Evolutionary conservation across 2,797 vertebrate genomes (phyloP).

Genomic region (Malacoctenus gilli): DNA sequence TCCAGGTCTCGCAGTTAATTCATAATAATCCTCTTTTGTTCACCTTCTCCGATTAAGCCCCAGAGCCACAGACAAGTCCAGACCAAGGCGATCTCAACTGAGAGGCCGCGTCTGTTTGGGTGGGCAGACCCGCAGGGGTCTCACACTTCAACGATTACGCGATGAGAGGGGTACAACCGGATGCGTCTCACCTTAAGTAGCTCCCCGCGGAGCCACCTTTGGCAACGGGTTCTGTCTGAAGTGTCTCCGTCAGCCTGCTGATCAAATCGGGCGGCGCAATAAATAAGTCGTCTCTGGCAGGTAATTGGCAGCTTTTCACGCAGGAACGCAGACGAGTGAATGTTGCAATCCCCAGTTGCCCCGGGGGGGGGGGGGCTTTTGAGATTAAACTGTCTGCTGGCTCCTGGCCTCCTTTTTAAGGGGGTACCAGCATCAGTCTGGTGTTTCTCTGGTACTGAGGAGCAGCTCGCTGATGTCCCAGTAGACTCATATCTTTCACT

Average conservation of each 20-base stretch:
- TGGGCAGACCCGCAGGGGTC: constrained; percentile 55
- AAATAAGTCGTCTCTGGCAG: constrained; percentile 71
- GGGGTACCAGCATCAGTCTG: no score
- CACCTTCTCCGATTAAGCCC: constrained; percentile 64
- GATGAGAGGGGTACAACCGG: constrained; percentile 58
- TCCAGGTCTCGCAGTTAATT: constrained; percentile 51
- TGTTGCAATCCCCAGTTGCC: constrained; percentile 59
- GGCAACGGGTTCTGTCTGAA: constrained; percentile 41
- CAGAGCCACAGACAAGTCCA: constrained; percentile 73
- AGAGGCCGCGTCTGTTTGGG: constrained; percentile 53
- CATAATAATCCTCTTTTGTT: constrained; percentile 71
- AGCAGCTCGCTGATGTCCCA: no score
- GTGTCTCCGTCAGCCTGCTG: constrained; percentile 36
- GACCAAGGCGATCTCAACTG: constrained; percentile 53
- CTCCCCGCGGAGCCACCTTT: no score
- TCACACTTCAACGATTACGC: constrained; percentile 43
- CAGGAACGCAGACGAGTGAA: constrained; percentile 60
- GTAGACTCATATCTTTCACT: no score
- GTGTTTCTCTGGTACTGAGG: no score
- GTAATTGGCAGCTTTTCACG: constrained; percentile 51
- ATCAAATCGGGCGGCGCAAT: constrained; percentile 45
- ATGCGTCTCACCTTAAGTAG: constrained; percentile 33
- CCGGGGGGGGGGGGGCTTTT: constrained; percentile 41
- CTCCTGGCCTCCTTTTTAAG: no score
- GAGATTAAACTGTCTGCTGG: constrained; percentile 53